phyloP scores from a whole-genome alignment of 2,113 vertebrate species.

The Theropithecus gelada region DNA sequence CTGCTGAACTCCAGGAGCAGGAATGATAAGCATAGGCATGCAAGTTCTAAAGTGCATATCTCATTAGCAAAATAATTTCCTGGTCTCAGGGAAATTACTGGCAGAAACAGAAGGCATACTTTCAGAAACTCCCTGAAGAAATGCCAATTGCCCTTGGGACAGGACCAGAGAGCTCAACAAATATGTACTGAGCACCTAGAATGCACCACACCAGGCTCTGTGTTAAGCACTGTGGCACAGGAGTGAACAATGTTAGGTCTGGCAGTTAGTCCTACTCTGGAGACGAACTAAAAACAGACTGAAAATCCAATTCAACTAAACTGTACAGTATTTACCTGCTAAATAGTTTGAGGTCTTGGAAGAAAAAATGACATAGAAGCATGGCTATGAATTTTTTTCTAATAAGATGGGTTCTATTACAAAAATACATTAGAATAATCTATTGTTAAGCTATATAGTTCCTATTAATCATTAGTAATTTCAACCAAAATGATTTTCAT shows the following conservation, averaged over 20 bases:
- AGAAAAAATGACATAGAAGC: neutral
- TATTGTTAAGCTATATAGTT: neutral
- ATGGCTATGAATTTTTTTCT: neutral
- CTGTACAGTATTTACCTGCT: neutral
- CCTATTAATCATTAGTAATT: neutral
- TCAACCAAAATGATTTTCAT: neutral
- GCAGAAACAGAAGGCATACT: neutral
- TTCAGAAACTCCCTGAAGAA: constrained; percentile 31
- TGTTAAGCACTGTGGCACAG: neutral
- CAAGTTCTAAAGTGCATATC: neutral
- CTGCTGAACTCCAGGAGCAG: neutral
- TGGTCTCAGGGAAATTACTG: neutral
- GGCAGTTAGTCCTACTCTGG: neutral
- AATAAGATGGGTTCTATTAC: neutral
- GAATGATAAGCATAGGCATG: neutral
- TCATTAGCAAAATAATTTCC: constrained; percentile 18
- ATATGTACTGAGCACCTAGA: neutral
- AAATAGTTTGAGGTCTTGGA: neutral
- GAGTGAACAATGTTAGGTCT: neutral
- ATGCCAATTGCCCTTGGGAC: neutral
- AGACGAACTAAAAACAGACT: neutral
- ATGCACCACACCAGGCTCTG: neutral
- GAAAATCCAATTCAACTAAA: constrained; percentile 1
- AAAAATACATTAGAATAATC: neutral
- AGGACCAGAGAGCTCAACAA: neutral